phyloP scores from a whole-genome alignment of 2,113 vertebrate species.

The Tetrao urogallus region DNA sequence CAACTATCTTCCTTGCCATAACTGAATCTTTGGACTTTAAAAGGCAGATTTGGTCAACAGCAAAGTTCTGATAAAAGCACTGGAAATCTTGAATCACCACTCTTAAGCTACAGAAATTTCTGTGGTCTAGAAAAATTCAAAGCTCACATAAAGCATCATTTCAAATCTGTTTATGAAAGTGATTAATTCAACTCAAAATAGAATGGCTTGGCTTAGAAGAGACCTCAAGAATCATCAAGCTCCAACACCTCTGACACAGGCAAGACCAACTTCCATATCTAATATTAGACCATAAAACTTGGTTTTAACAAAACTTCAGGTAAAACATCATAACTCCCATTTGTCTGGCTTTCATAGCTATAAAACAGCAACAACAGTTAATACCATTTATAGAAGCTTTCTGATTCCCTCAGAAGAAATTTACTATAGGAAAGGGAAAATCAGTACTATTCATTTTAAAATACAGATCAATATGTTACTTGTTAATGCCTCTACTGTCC shows the following conservation, averaged over 20 bases:
- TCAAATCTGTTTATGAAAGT: neutral
- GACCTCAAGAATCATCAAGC: too few relatives aligned
- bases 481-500: neutral
- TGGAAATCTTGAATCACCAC: too few relatives aligned
- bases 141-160: neutral
- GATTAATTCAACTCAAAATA: neutral
- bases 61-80: neutral
- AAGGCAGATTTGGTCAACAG: neutral
- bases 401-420: neutral
- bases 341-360: neutral
- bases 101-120: neutral
- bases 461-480: neutral
- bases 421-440: neutral
- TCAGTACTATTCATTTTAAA: slow-evolving; percentile 35
- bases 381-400: neutral
- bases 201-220: too few relatives aligned
- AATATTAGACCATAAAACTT: too few relatives aligned
- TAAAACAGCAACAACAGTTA: neutral
- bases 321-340: neutral
- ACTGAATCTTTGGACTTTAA: neutral
- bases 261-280: too few relatives aligned
- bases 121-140: neutral
- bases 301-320: neutral
- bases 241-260: too few relatives aligned
- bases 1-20: neutral